Conservation (phyloP, 2,888 invertebrate species). For the Girardia tigrina region DNA sequence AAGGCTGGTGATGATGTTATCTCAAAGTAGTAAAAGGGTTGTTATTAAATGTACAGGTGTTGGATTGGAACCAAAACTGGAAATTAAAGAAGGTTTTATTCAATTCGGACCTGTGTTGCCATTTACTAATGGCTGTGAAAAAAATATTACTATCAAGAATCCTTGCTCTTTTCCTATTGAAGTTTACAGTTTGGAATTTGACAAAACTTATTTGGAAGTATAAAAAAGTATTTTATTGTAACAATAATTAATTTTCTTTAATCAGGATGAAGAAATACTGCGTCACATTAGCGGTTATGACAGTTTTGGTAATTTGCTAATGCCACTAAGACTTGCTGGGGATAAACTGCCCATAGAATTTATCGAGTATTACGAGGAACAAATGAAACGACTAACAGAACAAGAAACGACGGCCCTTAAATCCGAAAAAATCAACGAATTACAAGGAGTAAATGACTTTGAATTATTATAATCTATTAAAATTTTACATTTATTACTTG, state of each 20-base stretch:
- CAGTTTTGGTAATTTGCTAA: conserved; percentile 48
- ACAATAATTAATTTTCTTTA: neutral
- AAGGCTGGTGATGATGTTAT: conserved; percentile 45
- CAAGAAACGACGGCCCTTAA: conserved; percentile 41
- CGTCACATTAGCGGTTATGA: conserved; percentile 50
- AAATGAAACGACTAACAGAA: conserved; percentile 47
- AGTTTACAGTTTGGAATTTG: conserved; percentile 60
- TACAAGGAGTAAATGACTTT: conserved; percentile 40
- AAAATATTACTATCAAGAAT: conserved; percentile 57
- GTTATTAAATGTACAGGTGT: conserved; percentile 47
- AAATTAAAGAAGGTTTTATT: conserved; percentile 50
- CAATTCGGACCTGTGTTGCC: conserved; percentile 59
- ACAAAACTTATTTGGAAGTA: conserved; percentile 51
- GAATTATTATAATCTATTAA: too few relatives aligned
- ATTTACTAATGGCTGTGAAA: conserved; percentile 55
- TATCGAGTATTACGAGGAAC: conserved; percentile 48
- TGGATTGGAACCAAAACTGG: conserved; percentile 49
- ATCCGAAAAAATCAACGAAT: conserved; percentile 41
- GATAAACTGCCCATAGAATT: conserved; percentile 50
- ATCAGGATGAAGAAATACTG: conserved; percentile 42
- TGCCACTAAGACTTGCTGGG: conserved; percentile 46
- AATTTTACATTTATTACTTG: too few relatives aligned
- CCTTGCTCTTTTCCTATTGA: conserved; percentile 59
- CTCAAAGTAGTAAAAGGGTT: conserved; percentile 48
- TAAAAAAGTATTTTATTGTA: conserved; percentile 39